phyloP scores from a whole-genome alignment of 2,888 invertebrate genomes.

The Lasioglossum zephyrum region DNA sequence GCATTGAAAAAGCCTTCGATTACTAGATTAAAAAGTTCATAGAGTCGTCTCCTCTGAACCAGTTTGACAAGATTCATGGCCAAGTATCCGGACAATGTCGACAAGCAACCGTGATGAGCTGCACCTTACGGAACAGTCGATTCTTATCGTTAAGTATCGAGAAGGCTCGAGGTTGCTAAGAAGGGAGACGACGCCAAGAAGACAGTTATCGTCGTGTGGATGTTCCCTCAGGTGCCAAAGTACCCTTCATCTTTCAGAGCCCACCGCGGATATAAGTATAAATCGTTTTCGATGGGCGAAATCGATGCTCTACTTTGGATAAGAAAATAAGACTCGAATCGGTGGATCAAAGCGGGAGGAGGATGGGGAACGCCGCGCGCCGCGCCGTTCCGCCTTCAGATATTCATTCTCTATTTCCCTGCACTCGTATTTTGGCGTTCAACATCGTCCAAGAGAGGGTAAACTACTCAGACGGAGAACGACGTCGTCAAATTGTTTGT shows the following conservation, averaged over 20 bases:
- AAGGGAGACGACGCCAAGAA: slow-evolving; percentile 45
- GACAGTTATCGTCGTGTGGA: slow-evolving; percentile 48
- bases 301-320: slow-evolving; percentile 52
- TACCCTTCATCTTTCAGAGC: slow-evolving; percentile 50
- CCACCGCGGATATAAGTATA: slow-evolving; percentile 37
- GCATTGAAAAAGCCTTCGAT: not conserved
- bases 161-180: slow-evolving; percentile 45
- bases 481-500: not conserved
- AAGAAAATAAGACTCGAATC: slow-evolving; percentile 56
- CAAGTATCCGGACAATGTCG: not conserved
- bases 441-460: not conserved
- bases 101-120: slow-evolving; percentile 15
- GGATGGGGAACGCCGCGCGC: not conserved
- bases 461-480: not conserved
- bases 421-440: not conserved
- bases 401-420: slow-evolving; percentile 6
- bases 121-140: slow-evolving; percentile 39
- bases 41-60: not conserved
- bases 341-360: slow-evolving; percentile 27
- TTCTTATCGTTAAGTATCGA: slow-evolving; percentile 54
- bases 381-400: not conserved
- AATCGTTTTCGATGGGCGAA: slow-evolving; percentile 55
- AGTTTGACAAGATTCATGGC: not conserved
- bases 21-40: not conserved
- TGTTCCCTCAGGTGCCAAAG: slow-evolving; percentile 46